A percentile compares a stretch with the other conserved stretches of the same genome.
These are phyloP conservation scores for Oryzias dopingdopingensis DNA, from an alignment of 2,797 vertebrate species.

Conservation along the genomic window DNA sequence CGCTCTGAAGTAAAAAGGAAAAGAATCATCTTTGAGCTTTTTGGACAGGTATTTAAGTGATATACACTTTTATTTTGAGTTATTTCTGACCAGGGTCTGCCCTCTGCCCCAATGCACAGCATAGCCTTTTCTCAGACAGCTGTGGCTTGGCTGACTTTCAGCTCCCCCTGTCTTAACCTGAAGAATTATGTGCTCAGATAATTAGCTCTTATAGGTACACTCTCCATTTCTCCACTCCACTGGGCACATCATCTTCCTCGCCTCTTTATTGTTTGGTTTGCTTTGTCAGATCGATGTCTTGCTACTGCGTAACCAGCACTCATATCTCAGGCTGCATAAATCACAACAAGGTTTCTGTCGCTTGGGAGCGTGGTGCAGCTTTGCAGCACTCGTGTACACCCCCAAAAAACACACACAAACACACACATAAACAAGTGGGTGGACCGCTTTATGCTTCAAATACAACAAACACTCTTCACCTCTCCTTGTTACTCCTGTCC, in stretches of 20 bases:
- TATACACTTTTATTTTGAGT: slow-evolving; percentile 43
- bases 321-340: slow-evolving; percentile 82
- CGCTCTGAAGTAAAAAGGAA: no score
- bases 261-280: slow-evolving; percentile 86
- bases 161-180: slow-evolving; percentile 80
- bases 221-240: slow-evolving; percentile 83
- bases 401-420: slow-evolving; percentile 24
- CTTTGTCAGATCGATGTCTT: slow-evolving; percentile 86
- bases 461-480: slow-evolving; percentile 55
- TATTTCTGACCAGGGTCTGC: slow-evolving; percentile 51
- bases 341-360: slow-evolving; percentile 84
- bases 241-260: slow-evolving; percentile 85
- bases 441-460: slow-evolving; percentile 64
- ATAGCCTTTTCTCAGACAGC: slow-evolving; percentile 57
- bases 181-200: slow-evolving; percentile 84
- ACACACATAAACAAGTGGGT: slow-evolving; percentile 63
- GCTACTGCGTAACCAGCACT: slow-evolving; percentile 84
- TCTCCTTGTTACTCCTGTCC: slow-evolving; percentile 29
- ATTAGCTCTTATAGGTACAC: slow-evolving; percentile 85
- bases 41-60: slow-evolving; percentile 8
- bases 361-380: slow-evolving; percentile 68
- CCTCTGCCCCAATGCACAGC: slow-evolving; percentile 54
- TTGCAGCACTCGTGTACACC: slow-evolving; percentile 46
- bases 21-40: neutral
- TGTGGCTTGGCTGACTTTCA: slow-evolving; percentile 65